These are phyloP conservation scores for Dasyornis broadbenti DNA, from an alignment of 2,113 vertebrate genomes.

Conservation along the genomic window DNA sequence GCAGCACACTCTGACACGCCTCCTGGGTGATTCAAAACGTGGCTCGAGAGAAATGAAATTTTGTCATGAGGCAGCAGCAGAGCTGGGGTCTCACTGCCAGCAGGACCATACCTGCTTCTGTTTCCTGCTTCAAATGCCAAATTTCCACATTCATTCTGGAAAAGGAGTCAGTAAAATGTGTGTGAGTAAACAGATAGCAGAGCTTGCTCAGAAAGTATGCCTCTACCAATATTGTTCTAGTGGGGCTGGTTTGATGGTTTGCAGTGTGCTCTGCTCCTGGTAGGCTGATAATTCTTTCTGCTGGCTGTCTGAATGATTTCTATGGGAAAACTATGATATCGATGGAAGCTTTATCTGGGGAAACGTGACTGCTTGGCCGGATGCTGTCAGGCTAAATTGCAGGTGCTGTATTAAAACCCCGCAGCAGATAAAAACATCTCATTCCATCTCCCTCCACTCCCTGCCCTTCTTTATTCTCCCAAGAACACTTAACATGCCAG, in stretches of 20 bases:
- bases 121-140: not conserved
- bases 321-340: not conserved
- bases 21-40: too few species aligned
- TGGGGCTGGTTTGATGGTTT: accelerated
- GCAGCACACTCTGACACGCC: accelerated
- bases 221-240: not conserved
- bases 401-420: not conserved
- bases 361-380: not conserved
- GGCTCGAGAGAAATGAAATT: accelerated
- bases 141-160: not conserved
- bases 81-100: not conserved
- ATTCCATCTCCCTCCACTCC: not conserved
- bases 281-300: not conserved
- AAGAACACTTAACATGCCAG: not conserved
- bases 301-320: not conserved
- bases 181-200: not conserved
- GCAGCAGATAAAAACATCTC: not conserved
- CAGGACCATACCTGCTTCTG: not conserved
- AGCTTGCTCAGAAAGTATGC: not conserved
- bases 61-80: not conserved
- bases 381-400: not conserved
- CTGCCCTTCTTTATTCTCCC: not conserved
- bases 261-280: not conserved
- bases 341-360: not conserved
- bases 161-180: not conserved